Percentiles rank a stretch among this genome's conserved stretches.
Conservation (phyloP, 2,113 vertebrate species). For the Lasiurus borealis region DNA sequence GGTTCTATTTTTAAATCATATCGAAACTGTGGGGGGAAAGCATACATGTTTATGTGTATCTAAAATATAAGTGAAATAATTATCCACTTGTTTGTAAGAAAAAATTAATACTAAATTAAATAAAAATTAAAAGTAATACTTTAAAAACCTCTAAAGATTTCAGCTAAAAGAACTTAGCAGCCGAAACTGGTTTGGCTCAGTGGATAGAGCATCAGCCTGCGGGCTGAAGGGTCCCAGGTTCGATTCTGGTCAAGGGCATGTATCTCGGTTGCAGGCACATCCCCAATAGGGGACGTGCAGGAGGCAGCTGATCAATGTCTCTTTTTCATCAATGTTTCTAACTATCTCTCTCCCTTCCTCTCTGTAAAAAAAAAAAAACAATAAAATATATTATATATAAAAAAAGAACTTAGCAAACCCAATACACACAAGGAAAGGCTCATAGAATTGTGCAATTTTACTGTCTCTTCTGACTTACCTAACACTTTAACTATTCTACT, state of each 20-base stretch:
- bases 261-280: too few relatives aligned
- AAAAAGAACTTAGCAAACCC: not conserved
- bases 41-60: not conserved
- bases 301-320: too few relatives aligned
- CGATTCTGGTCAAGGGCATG: too few relatives aligned
- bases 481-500: not conserved
- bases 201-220: too few relatives aligned
- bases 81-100: not conserved
- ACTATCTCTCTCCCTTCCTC: too few relatives aligned
- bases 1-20: not conserved
- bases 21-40: not conserved
- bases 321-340: too few relatives aligned
- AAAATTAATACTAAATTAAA: not conserved
- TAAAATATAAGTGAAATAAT: constrained; percentile 1
- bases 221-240: too few relatives aligned
- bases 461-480: not conserved
- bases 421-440: not conserved
- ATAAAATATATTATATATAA: too few relatives aligned
- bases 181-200: too few relatives aligned
- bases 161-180: not conserved
- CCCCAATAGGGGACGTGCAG: too few relatives aligned
- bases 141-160: not conserved
- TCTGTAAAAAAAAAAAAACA: too few relatives aligned
- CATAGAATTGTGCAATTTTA: not conserved
- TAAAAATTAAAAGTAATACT: not conserved